These are phyloP conservation scores for Cryptus viduatorius DNA, from an alignment of 2,888 invertebrate species.

Conservation along the genomic window DNA sequence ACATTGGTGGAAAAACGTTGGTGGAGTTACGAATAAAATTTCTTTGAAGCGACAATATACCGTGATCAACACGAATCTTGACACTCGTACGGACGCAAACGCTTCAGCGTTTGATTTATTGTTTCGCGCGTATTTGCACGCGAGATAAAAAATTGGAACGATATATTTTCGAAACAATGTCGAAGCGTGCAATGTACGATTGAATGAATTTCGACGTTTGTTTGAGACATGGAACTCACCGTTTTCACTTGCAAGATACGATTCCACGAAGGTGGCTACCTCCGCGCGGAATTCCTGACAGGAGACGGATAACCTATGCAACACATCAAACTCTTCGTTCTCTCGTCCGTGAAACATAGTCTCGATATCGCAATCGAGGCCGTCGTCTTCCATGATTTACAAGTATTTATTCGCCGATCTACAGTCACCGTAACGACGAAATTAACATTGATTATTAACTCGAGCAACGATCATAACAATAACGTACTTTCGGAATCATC, in stretches of 20 bases:
- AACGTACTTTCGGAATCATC: background rate
- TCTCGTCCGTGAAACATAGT: conserved; percentile 66
- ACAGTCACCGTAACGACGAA: background rate
- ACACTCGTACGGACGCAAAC: background rate
- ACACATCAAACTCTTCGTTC: conserved; percentile 68
- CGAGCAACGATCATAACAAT: background rate
- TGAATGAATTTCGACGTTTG: background rate
- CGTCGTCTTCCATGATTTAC: conserved; percentile 35
- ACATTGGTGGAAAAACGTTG: background rate
- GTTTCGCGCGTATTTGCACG: background rate
- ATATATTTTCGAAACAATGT: background rate
- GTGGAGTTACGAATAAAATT: background rate
- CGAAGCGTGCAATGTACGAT: background rate
- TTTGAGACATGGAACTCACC: conserved; percentile 66
- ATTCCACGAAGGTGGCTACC: conserved; percentile 53
- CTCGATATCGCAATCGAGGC: conserved; percentile 65
- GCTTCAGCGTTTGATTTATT: background rate
- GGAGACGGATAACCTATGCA: conserved; percentile 66
- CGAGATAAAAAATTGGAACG: background rate
- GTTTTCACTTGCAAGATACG: conserved; percentile 45
- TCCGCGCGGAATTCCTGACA: conserved; percentile 62
- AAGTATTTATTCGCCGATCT: background rate
- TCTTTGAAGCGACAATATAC: background rate
- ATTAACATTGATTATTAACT: background rate
- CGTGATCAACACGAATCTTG: background rate